Conservation (phyloP, 2,797 vertebrate species). For the Hyperoplus immaculatus region DNA sequence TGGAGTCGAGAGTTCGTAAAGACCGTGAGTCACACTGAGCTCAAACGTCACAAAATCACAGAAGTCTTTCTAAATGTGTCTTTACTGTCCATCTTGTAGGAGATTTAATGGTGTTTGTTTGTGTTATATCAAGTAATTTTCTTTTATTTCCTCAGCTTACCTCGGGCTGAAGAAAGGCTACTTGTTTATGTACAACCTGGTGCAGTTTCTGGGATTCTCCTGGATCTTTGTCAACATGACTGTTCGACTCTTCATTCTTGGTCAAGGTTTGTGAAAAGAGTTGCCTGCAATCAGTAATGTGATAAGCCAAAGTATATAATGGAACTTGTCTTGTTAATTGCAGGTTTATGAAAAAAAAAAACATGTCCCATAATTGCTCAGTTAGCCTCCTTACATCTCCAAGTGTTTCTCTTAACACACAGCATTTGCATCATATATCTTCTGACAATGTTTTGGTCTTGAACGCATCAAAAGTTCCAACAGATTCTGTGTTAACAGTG, state of each 20-base stretch:
- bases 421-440: not conserved
- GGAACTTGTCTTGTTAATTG: not conserved
- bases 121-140: not conserved
- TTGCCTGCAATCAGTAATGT: not conserved
- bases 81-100: not conserved
- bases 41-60: constrained; percentile 3
- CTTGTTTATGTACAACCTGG: constrained; percentile 94
- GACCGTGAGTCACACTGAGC: constrained; percentile 90
- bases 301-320: not conserved
- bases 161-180: constrained; percentile 92
- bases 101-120: not conserved
- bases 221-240: constrained; percentile 98
- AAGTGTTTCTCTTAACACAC: not conserved
- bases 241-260: constrained; percentile 92
- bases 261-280: constrained; percentile 86
- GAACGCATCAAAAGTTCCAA: not conserved
- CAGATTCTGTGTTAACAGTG: not conserved
- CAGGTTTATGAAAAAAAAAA: not conserved
- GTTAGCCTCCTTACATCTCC: not conserved
- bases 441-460: not conserved
- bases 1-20: constrained; percentile 91
- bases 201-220: constrained; percentile 96
- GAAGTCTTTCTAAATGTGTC: not conserved
- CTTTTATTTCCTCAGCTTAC: constrained; percentile 71
- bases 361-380: not conserved